Conservation (phyloP, 2,113 vertebrate species). For the Equus quagga region DNA sequence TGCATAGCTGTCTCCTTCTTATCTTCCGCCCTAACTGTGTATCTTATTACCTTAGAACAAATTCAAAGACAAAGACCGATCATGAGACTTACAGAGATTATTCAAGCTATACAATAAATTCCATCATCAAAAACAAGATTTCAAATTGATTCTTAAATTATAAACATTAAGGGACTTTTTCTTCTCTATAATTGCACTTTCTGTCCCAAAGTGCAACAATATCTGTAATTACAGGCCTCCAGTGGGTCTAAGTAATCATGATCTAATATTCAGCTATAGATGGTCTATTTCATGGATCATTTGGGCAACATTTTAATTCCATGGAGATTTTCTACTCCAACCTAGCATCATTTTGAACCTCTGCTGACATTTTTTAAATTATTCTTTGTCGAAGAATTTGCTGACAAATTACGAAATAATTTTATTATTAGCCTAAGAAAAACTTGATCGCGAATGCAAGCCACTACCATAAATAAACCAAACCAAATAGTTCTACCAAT, state of each 20-base stretch:
- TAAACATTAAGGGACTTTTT: not conserved
- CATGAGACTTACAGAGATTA: not conserved
- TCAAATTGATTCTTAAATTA: conserved; percentile 19
- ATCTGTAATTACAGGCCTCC: not conserved
- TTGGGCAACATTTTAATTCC: not conserved
- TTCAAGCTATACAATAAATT: not conserved
- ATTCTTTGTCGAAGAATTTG: not conserved
- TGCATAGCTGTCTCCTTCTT: not conserved
- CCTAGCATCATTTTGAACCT: not conserved
- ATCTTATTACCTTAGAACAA: not conserved
- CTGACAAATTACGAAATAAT: not conserved
- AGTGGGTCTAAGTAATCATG: not conserved
- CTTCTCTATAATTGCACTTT: not conserved
- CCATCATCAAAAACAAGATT: not conserved
- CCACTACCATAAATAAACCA: not conserved
- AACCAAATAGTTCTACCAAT: not conserved
- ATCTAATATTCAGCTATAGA: not conserved
- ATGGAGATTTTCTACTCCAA: not conserved
- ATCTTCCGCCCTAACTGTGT: not conserved
- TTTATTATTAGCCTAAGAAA: not conserved
- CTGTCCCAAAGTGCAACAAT: not conserved
- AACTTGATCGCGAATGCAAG: not conserved
- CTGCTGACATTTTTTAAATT: not conserved
- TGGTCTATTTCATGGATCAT: not conserved
- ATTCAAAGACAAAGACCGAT: not conserved